These are phyloP conservation scores for Eurois occulta DNA, from an alignment of 2,888 invertebrate genomes.

Conservation along the genomic window DNA sequence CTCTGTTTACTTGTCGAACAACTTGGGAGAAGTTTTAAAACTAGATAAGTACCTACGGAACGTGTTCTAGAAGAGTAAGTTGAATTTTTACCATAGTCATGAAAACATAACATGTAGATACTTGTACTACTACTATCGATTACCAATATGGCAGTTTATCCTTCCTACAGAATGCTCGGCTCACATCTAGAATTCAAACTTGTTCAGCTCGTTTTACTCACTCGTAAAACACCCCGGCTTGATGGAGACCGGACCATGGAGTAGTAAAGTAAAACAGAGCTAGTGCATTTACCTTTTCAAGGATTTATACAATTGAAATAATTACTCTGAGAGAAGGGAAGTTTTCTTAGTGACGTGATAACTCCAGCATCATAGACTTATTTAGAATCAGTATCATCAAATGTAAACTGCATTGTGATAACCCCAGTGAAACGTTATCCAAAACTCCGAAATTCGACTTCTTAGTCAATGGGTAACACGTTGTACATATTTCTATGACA, in stretches of 20 bases:
- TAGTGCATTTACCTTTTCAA: background rate
- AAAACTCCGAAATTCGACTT: background rate
- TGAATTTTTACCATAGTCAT: background rate
- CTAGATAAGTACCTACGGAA: background rate
- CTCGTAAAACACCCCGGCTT: slow-evolving; percentile 55
- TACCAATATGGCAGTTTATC: slow-evolving; percentile 4
- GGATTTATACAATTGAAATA: background rate
- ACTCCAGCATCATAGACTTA: background rate
- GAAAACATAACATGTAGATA: background rate
- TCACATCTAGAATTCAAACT: slow-evolving; percentile 48
- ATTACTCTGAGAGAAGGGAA: background rate
- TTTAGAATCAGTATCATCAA: background rate
- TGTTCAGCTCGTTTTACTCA: slow-evolving; percentile 54
- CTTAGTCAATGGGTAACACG: background rate
- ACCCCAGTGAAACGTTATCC: background rate
- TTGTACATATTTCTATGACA: background rate
- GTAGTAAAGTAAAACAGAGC: slow-evolving; percentile 15
- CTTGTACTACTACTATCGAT: background rate
- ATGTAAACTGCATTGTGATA: slow-evolving; percentile 1
- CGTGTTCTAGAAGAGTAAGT: background rate
- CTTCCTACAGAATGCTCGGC: slow-evolving; percentile 12
- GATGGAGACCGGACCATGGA: slow-evolving; percentile 19
- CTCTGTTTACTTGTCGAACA: background rate
- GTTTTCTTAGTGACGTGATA: background rate
- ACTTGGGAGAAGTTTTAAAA: background rate